phyloP scores from a whole-genome alignment of 1,140 invertebrate species.

The Mycetomoellerius zeteki region DNA sequence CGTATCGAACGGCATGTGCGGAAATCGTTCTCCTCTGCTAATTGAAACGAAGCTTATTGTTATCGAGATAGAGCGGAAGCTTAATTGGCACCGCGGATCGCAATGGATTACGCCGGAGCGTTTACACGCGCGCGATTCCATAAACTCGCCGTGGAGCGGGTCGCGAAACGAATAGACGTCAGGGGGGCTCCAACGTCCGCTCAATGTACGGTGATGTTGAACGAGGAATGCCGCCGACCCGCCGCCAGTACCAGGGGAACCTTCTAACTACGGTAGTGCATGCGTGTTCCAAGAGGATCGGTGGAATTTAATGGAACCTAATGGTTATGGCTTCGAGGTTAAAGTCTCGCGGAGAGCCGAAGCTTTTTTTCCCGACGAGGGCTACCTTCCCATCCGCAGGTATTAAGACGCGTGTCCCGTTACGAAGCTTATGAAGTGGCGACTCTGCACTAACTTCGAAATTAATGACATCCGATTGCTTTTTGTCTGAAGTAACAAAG shows the following conservation, averaged over 20 bases:
- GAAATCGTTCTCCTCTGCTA: constrained; percentile 44
- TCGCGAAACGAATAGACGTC: constrained; percentile 38
- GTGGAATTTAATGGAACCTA: constrained; percentile 77
- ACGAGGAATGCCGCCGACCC: constrained; percentile 70
- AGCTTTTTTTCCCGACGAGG: constrained; percentile 30
- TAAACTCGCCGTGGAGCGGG: constrained; percentile 62
- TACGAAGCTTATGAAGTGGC: constrained; percentile 35
- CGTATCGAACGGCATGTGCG: constrained; percentile 38
- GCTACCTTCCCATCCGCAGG: constrained; percentile 48
- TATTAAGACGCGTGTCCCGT: constrained; percentile 60
- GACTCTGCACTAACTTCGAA: constrained; percentile 27
- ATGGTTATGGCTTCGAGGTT: constrained; percentile 76
- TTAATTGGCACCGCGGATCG: constrained; percentile 64
- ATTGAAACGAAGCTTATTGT: constrained; percentile 55
- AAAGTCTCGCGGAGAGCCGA: constrained; percentile 60
- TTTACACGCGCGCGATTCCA: constrained; percentile 68
- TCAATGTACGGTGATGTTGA: constrained; percentile 72
- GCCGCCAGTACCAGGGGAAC: constrained; percentile 60
- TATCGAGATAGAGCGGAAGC: constrained; percentile 40
- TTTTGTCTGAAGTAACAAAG: constrained; percentile 1
- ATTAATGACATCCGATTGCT: constrained; percentile 56
- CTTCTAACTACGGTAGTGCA: constrained; percentile 75
- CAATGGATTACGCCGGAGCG: constrained; percentile 25
- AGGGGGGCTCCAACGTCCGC: constrained; percentile 27
- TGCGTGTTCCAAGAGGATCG: constrained; percentile 71